Evolutionary conservation across 2,888 invertebrate genomes (phyloP).

Genomic region (Shargacucullia verbasci): DNA sequence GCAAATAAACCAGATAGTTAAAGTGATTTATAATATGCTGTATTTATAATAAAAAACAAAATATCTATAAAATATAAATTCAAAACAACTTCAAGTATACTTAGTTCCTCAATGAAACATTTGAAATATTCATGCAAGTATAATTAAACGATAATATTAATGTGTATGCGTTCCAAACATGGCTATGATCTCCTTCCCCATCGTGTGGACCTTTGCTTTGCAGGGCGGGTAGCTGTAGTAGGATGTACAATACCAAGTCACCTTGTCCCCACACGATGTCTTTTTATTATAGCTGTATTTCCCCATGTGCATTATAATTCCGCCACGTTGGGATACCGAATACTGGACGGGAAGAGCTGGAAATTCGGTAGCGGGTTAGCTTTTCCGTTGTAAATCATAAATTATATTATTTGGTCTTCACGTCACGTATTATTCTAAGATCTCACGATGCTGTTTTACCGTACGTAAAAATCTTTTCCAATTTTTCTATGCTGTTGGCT

Average conservation of each 20-base stretch:
- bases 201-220: conserved; percentile 57
- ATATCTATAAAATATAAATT: conserved; percentile 2
- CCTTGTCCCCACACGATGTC: conserved; percentile 30
- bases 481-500: too few relatives aligned
- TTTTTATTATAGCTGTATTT: conserved; percentile 63
- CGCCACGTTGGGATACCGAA: conserved; percentile 66
- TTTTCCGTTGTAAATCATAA: background rate
- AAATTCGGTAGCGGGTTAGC: conserved; percentile 34
- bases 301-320: conserved; percentile 60
- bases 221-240: conserved; percentile 59
- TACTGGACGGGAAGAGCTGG: conserved; percentile 39
- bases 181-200: conserved; percentile 27
- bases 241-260: conserved; percentile 64
- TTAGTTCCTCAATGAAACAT: background rate
- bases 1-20: background rate
- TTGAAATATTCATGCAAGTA: background rate
- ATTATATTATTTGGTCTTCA: too few relatives aligned
- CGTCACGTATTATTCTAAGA: too few relatives aligned
- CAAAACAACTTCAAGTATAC: conserved; percentile 7
- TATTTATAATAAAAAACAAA: too few relatives aligned
- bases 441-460: too few relatives aligned
- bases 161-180: conserved; percentile 40
- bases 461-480: too few relatives aligned
- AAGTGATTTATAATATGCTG: conserved; percentile 20
- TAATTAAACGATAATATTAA: conserved; percentile 15